A percentile compares a stretch with the other conserved stretches of the same genome.
Conservation (phyloP, 2,113 vertebrate genomes). For the Bufo bufo region DNA sequence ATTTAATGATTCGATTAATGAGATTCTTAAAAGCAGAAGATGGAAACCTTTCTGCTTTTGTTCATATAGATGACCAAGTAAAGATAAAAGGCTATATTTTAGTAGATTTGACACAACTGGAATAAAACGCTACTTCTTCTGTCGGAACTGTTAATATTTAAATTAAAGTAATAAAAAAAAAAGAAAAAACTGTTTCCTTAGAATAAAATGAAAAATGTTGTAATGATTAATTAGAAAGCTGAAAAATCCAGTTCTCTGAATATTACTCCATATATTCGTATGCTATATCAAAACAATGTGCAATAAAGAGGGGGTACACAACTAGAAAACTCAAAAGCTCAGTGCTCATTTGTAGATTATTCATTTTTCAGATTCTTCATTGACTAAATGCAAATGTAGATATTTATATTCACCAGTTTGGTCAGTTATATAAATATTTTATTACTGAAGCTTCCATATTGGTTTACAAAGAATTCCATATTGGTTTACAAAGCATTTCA, state of each 20-base stretch:
- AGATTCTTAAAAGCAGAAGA: slow-evolving; percentile 23
- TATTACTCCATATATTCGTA: neutral
- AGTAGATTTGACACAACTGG: neutral
- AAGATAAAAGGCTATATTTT: neutral
- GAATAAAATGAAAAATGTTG: neutral
- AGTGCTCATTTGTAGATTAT: neutral
- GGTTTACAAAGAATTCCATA: too few species aligned
- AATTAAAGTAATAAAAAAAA: neutral
- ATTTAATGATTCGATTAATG: slow-evolving; percentile 37
- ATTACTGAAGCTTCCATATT: too few species aligned
- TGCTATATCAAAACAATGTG: neutral
- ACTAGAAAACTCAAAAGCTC: neutral
- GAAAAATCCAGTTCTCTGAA: neutral
- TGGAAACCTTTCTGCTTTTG: neutral
- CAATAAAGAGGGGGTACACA: neutral
- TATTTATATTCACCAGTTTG: too few species aligned
- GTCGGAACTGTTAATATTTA: neutral
- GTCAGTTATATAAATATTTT: too few species aligned
- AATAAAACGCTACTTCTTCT: neutral
- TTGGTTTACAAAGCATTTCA: too few species aligned
- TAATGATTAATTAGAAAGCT: neutral
- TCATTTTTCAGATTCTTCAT: neutral
- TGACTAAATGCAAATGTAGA: too few species aligned
- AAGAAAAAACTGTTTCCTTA: neutral
- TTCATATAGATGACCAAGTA: neutral